Base-by-base conservation (phyloP, 2,113 vertebrate species). In the Kryptolebias marmoratus region DNA sequence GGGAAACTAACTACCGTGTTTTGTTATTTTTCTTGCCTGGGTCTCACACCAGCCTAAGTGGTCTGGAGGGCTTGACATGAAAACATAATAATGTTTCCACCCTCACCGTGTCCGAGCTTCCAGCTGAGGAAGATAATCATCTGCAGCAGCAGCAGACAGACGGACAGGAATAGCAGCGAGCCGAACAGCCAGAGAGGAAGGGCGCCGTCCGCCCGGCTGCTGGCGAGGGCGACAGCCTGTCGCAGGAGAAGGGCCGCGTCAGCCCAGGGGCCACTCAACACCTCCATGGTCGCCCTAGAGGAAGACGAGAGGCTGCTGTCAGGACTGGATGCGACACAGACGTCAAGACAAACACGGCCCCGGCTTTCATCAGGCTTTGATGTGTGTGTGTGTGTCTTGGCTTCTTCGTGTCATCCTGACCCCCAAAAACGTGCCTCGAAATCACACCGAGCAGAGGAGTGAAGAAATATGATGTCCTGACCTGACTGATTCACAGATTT, bases 91-190 rank as follows among this genome's bases (percentile, higher is more conserved):
- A 39, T 7, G 1, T 11, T 44, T 22, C 22, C 22, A 22, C 86
- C n/a, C 39, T 10, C 79, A 92, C 90, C 82, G 22, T 89, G 78
- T 70, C 58, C 57, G 52, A 91, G 79, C n/a, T 90, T 91, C 91
- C 89, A 90, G 73, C 64, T 66, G 55, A 90, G 16, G 73, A 73
- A 90, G 65, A 84, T 5, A 0, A 89, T 75, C 49, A 90, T 73
- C 6, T 87, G 86, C 59, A 88, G 71, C 68, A 92, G 81, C 64
- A 92, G 75, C 32, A 88, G 42, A 68, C 61, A 79, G 60, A 91
- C 83, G 0, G 83, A 64, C 71, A 89, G 49, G 55, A 92, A 92
- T 14, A 89, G 67, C 67, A 84, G 49, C 69, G 84, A 60, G 36
- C 54, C 62, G 0, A 85, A 47, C 57, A 87, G 45, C 71, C 83